Evolutionary conservation across 2,888 invertebrate genomes (phyloP).

Genomic region (Apotomis turbidana): DNA sequence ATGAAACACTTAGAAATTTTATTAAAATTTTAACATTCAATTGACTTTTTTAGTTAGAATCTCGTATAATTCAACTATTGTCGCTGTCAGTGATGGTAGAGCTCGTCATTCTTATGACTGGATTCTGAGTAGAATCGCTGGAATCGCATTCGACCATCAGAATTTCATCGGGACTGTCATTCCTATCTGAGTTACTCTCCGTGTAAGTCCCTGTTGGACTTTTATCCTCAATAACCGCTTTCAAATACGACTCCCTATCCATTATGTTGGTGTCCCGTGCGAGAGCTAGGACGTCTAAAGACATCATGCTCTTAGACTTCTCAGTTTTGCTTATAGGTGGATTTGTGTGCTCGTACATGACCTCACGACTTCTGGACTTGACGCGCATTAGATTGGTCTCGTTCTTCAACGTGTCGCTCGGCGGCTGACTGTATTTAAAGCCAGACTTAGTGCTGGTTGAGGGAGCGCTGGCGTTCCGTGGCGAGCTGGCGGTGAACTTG

Average conservation of each 20-base stretch:
- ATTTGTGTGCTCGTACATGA: constrained; percentile 65
- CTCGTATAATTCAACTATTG: constrained; percentile 62
- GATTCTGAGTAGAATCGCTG: constrained; percentile 76
- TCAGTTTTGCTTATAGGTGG: constrained; percentile 69
- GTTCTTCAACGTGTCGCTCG: constrained; percentile 64
- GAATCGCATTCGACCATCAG: constrained; percentile 79
- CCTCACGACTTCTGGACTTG: constrained; percentile 72
- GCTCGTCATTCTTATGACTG: constrained; percentile 78
- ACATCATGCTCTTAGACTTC: constrained; percentile 80
- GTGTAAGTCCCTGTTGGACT: constrained; percentile 78
- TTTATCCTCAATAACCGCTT: constrained; percentile 79
- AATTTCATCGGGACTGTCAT: constrained; percentile 78
- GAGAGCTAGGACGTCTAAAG: constrained; percentile 72
- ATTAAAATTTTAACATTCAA: constrained; percentile 2
- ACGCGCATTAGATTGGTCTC: constrained; percentile 65
- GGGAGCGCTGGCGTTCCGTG: constrained; percentile 72
- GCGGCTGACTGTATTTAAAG: constrained; percentile 59
- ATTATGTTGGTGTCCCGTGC: constrained; percentile 72
- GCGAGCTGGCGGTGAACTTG: constrained; percentile 71
- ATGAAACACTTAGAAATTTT: constrained; percentile 12
- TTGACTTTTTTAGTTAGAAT: constrained; percentile 6
- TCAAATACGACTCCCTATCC: constrained; percentile 76
- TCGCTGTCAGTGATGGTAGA: constrained; percentile 77
- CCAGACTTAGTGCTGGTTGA: constrained; percentile 69
- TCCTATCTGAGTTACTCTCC: constrained; percentile 77